phyloP scores from a whole-genome alignment of 2,113 vertebrate genomes.

The Malaclemys terrapin region DNA sequence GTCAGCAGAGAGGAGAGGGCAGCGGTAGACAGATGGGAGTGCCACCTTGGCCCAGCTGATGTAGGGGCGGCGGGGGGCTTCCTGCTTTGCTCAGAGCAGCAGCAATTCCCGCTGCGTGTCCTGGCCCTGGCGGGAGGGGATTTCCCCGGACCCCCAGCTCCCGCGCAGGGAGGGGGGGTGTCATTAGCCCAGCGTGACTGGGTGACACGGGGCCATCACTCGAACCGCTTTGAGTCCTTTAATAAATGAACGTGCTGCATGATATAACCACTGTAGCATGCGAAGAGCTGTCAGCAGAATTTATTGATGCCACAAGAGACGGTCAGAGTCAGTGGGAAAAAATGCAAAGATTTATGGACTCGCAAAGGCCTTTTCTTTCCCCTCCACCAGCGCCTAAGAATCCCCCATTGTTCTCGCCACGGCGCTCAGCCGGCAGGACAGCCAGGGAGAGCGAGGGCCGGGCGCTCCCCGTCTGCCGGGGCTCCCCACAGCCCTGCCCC shows the following conservation, averaged over 20 bases:
- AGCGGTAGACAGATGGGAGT: not conserved
- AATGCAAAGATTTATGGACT: constrained; percentile 29
- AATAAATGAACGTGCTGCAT: constrained; percentile 9
- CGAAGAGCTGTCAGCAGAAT: constrained; percentile 37
- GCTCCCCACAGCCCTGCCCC: not conserved
- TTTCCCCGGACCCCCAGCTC: not conserved
- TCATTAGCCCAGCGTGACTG: not conserved
- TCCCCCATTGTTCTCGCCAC: not conserved
- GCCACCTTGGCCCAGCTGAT: not conserved
- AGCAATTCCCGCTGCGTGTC: too few species aligned
- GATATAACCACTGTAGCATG: constrained; percentile 34
- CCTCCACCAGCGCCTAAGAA: not conserved
- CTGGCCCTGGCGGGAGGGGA: not conserved
- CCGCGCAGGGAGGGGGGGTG: too few species aligned
- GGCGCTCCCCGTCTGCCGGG: not conserved
- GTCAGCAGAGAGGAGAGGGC: not conserved
- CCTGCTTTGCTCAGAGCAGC: not conserved
- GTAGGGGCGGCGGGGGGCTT: not conserved
- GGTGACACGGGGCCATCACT: not conserved
- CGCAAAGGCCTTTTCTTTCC: not conserved
- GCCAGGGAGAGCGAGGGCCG: not conserved
- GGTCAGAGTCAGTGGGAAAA: constrained; percentile 29
- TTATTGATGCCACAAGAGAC: constrained; percentile 40
- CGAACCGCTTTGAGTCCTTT: constrained; percentile 17
- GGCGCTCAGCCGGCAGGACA: not conserved